These are phyloP conservation scores for Tinea semifulvella DNA, from an alignment of 2,888 invertebrate species.

Conservation along the genomic window DNA sequence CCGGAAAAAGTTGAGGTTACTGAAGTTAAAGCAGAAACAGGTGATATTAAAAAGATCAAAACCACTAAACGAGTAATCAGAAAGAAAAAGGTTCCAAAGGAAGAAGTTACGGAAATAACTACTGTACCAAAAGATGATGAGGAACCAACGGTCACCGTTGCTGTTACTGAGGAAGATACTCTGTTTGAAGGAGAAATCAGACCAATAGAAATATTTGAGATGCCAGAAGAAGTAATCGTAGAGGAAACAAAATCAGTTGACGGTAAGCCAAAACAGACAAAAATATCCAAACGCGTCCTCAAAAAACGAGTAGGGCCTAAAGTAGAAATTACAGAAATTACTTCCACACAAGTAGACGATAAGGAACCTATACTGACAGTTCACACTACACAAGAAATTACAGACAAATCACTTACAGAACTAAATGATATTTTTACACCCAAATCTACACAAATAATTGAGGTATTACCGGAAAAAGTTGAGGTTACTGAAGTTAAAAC, in stretches of 20 bases:
- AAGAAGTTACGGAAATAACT: slow-evolving; percentile 26
- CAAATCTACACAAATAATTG: slow-evolving; percentile 14
- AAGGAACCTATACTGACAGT: slow-evolving; percentile 41
- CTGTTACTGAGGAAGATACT: slow-evolving; percentile 23
- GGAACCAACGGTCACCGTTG: slow-evolving; percentile 17
- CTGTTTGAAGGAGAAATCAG: slow-evolving; percentile 7
- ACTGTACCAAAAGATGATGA: slow-evolving; percentile 25
- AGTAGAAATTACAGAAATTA: slow-evolving; percentile 46
- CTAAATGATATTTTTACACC: slow-evolving; percentile 16
- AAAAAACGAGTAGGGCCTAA: slow-evolving; percentile 31
- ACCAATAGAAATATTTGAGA: slow-evolving; percentile 19
- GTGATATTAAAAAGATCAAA: slow-evolving; percentile 19
- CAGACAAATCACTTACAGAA: slow-evolving; percentile 21
- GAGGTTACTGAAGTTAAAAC: slow-evolving; percentile 23
- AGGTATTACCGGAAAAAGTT: slow-evolving; percentile 23
- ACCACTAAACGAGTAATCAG: slow-evolving; percentile 23
- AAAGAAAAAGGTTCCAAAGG: slow-evolving; percentile 20
- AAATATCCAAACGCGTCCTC: slow-evolving; percentile 26
- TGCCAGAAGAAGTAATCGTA: slow-evolving; percentile 16
- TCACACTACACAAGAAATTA: slow-evolving; percentile 31
- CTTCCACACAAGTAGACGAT: slow-evolving; percentile 46
- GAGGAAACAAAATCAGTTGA: slow-evolving; percentile 19
- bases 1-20: slow-evolving; percentile 17
- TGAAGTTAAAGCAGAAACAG: slow-evolving; percentile 24
- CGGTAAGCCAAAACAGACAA: slow-evolving; percentile 16